Base-by-base conservation (phyloP, 1,140 invertebrate genomes). In the Drosophila triauraria region DNA sequence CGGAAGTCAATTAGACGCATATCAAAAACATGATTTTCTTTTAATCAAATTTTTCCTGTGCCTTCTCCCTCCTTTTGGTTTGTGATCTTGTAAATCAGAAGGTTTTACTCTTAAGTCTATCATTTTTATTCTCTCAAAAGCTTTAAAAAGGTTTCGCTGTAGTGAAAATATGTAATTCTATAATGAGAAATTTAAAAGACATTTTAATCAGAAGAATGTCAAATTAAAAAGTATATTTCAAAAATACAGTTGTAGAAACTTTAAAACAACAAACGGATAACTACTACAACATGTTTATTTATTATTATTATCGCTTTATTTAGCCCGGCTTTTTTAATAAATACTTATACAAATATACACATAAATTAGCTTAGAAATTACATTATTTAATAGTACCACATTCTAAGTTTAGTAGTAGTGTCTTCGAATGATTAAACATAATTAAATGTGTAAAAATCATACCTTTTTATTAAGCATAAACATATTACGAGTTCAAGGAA, bases 1-100 rank as follows among this genome's bases (percentile, higher is more conserved):
- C 61, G 42, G 23, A 76, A 70, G 82, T 86, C 82, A 85, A 85
- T 85, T 85, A 85, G 78, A 81, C 82, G 78, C 82, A 85, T 85
- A 85, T 85, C 82, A 85, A 69, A 43, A 74, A 74, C 23, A 46
- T 27, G 9, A 35, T 46, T 70, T 59, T 68, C 23, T 58, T 62
- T 51, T 20, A 53, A 40, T 82, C 58, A 50, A 58, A 84, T 65
- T 74, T 84, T 63, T 80, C 75, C 75, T 86, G 82, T 85, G 82
- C 82, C 82, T 85, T 85, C 81, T 50, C 46, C 62, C 50, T 75
- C 38, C 54, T 62, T 78, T 82, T 40, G n/a, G 62, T 67, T 72
- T 40, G 30, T 58, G 17, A 74, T 78, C 46, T 50, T 43, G 15
- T 20, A 6, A 61, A 20, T 48, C 62, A 54, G 43, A 27, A 53